Base-by-base conservation (phyloP, 2,888 invertebrate genomes). In the Cyrtodaria siliqua region DNA sequence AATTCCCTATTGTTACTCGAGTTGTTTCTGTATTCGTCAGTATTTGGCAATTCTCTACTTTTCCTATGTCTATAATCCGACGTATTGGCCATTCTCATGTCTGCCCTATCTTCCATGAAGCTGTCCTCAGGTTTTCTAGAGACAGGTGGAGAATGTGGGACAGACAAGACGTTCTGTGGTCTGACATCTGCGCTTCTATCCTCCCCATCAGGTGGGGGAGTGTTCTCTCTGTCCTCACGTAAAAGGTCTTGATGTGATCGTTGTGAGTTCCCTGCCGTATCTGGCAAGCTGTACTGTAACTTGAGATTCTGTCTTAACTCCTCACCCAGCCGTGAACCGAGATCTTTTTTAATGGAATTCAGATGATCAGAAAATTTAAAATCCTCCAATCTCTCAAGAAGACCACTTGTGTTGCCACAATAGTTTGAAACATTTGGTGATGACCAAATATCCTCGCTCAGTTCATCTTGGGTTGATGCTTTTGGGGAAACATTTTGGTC, bases 371-470 rank as follows among this genome's bases (percentile, higher is more conserved):
- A 50, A 49, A 79, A 80, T 33, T 70, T 61, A 50, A 80, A 80
- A 0, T 76, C 69, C 20, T 80, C 76, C 53, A 80, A 24, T 53
- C 66, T 76, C n/a, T 76, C 70, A 23, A 74, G 56, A 2, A 79
- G 40, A 1, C 74, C 79, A 57, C 44, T 62, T n/a, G 68, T 57
- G 18, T 42, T 55, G 2, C 71, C 57, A 23, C 62, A 57, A 44
- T 59, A 66, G 38, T 40, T 73, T 16, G 80, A 76, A 4, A 68
- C 50, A 47, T 75, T 75, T 18, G 76, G 80, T 8, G 80, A 80
- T n/a, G 73, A 76, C 76, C 69, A 73, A 0, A 67, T 14, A 29
- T 72, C 69, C 12, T 63, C 63, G 18, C 38, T 14, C 9, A 18
- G 2, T 12, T 59, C 38, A 52, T 69, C 56, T 24, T 49, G 55